phyloP scores from a whole-genome alignment of 2,113 vertebrate species.

The Thunnus thynnus region DNA sequence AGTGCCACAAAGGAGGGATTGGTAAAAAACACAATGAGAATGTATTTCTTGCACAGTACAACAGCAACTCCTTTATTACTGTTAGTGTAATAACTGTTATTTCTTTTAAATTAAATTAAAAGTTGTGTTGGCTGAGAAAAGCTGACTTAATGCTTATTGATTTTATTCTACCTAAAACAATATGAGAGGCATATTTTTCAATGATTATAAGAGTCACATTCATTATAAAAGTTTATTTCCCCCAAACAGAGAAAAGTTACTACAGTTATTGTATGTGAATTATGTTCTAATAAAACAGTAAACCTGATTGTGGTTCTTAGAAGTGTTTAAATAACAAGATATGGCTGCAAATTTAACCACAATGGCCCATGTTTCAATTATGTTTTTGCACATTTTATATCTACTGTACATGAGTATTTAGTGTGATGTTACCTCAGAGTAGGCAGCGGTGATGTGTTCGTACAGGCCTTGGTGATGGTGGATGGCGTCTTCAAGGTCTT shows the following conservation, averaged over 20 bases:
- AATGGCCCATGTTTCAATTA: not conserved
- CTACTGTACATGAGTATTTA: not conserved
- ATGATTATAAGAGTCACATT: not conserved
- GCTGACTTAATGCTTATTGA: not conserved
- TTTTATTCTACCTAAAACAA: not conserved
- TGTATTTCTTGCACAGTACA: not conserved
- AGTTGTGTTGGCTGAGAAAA: no score
- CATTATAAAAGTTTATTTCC: not conserved
- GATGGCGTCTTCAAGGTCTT: slow-evolving; percentile 97
- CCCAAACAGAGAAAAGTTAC: not conserved
- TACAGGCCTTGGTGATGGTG: slow-evolving; percentile 99
- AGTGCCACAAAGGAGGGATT: not conserved
- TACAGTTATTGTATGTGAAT: not conserved
- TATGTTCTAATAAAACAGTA: not conserved
- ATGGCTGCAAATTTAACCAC: not conserved
- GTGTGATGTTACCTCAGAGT: slow-evolving; percentile 89
- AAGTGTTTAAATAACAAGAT: not conserved
- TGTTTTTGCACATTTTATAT: not conserved
- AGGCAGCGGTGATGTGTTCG: slow-evolving; percentile 96
- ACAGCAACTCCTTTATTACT: not conserved
- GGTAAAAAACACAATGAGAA: not conserved
- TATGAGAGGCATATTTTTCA: not conserved
- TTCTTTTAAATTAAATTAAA: not conserved
- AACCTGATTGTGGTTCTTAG: no score
- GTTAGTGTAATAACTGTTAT: not conserved